Base-by-base conservation (phyloP, 2,113 vertebrate species). In the Phylloscopus trochilus region DNA sequence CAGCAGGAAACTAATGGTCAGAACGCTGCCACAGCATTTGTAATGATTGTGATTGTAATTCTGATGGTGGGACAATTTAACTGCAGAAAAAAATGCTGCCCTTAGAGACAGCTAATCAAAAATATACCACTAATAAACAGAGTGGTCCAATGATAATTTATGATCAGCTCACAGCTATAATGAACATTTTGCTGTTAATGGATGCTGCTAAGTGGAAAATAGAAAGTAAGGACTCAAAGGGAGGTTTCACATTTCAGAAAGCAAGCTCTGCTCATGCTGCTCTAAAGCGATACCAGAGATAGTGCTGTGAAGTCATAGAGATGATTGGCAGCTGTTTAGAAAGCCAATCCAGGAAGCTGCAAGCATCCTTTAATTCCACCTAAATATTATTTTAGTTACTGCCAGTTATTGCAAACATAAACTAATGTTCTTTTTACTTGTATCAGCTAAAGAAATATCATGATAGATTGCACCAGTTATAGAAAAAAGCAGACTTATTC, bases 341-440 rank as follows among this genome's bases (percentile, higher is more conserved):
- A 84, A 95, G 16, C 51, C 63, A 79, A 46, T 74, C 39, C 44
- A 56, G 53, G 46, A 82, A 72, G 44, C 27, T 53, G 16, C 23
- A 90, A 77, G 19, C 64, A 67, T 76, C 58, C 46, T 92, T 67
- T 94, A 91, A 93, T 86, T 95, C 83, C 63, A 89, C 26, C 64
- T 67, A 83, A 96, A 89, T 84, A 84, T 87, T 91, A 91, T 96
- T 95, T 89, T 73, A 82, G 73, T 84, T 95, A 95, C 84, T 93
- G 47, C 63, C 35, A 74, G 83, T 89, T 91, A 70, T 81, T 91
- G 87, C 92, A 87, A 90, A 92, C 84, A 79, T 62, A 93, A 94
- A 95, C 33, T 67, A 88, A 84, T 56, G n/a, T 41, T 83, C 87
- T 59, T 80, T 95, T 72, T 53, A 64, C 44, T 68, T 62, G 66